phyloP scores from a whole-genome alignment of 2,113 vertebrate species.

The Climacteris rufus region DNA sequence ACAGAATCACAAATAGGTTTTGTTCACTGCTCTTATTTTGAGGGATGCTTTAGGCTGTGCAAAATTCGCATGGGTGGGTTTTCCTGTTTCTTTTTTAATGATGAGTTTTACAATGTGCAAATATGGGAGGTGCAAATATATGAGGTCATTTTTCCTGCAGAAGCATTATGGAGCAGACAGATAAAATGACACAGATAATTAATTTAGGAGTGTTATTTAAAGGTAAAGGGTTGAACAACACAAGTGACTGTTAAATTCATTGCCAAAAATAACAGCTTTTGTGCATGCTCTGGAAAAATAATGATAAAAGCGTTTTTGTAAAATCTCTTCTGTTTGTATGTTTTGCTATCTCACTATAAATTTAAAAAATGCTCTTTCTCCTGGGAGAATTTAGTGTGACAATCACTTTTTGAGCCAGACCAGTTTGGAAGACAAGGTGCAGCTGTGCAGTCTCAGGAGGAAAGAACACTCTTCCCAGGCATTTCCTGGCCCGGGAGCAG shows the following conservation, averaged over 20 bases:
- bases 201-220: slow-evolving; percentile 31
- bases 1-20: neutral
- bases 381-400: neutral
- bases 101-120: neutral
- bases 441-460: neutral
- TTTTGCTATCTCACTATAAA: neutral
- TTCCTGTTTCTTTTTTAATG: slow-evolving; percentile 36
- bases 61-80: neutral
- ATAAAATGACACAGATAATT: slow-evolving; percentile 10
- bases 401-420: neutral
- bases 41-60: neutral
- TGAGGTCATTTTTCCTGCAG: slow-evolving; percentile 50
- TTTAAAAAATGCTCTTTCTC: neutral
- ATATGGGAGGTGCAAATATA: slow-evolving; percentile 26
- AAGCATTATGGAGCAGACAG: slow-evolving; percentile 37
- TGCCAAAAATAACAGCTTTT: neutral
- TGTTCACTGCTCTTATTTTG: neutral
- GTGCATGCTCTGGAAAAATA: neutral
- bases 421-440: neutral
- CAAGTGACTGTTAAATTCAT: neutral
- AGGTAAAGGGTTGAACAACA: slow-evolving; percentile 8
- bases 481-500: neutral
- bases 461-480: neutral
- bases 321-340: neutral
- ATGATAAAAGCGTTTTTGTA: neutral